Conservation (phyloP, 2,113 vertebrate genomes). For the Marcusenius ussheri region DNA sequence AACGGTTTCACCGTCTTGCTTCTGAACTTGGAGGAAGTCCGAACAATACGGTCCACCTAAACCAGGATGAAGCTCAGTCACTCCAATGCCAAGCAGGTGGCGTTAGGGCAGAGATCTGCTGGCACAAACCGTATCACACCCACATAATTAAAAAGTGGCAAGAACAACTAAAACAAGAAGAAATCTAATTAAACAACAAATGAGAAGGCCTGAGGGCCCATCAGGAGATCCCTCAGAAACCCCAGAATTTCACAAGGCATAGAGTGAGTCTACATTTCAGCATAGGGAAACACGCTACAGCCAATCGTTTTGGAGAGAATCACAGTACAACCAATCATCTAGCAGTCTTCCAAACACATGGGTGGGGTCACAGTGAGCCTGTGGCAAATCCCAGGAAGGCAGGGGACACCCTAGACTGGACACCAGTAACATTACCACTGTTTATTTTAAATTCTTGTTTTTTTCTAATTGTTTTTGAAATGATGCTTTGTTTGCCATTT, state of each 20-base stretch:
- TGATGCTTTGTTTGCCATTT: background rate
- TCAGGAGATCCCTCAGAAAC: background rate
- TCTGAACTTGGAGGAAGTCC: background rate
- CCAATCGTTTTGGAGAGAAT: background rate
- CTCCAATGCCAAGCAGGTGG: background rate
- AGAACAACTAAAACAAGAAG: background rate
- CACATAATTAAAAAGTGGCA: constrained; percentile 2
- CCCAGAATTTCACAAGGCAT: background rate
- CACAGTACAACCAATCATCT: background rate
- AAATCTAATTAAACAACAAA: background rate
- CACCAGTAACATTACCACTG: background rate
- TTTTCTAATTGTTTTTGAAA: background rate
- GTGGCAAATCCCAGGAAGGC: background rate
- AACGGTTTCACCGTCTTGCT: background rate
- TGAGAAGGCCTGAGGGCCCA: background rate
- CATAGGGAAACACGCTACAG: background rate
- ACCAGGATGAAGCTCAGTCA: background rate
- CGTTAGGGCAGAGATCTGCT: background rate
- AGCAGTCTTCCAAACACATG: background rate
- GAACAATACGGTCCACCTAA: background rate
- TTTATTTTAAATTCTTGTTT: background rate
- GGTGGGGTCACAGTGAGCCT: background rate
- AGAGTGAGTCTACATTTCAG: background rate
- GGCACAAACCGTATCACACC: background rate
- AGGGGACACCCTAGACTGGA: background rate